Conservation (phyloP, 2,888 invertebrate species). For the Conus canariensis region DNA sequence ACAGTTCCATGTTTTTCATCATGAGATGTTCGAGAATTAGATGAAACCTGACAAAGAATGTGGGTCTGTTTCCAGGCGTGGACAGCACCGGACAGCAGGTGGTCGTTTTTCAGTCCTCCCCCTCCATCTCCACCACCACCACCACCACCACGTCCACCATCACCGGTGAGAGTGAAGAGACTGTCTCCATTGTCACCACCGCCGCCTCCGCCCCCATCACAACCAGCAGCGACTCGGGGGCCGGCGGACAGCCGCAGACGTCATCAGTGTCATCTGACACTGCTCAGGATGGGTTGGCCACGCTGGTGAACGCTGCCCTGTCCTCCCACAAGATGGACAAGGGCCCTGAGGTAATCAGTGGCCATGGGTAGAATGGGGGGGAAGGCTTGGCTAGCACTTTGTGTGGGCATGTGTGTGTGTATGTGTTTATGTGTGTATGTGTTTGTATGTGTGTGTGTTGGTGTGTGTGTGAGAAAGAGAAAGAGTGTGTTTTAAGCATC, state of each 20-base stretch:
- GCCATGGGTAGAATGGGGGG: neutral
- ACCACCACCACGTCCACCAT: neutral
- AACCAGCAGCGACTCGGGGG: no score
- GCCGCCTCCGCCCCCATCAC: neutral
- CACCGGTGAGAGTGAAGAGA: neutral
- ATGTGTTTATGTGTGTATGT: no score
- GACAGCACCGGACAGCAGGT: constrained; percentile 27
- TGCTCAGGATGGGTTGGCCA: constrained; percentile 43
- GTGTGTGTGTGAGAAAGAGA: no score
- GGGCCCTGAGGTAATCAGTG: neutral
- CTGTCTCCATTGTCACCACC: neutral
- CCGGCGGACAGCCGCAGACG: neutral
- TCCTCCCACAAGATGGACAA: constrained; percentile 48
- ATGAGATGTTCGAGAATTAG: no score
- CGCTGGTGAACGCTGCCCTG: constrained; percentile 52
- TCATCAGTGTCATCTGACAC: neutral
- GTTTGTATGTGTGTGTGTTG: no score
- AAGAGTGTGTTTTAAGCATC: no score
- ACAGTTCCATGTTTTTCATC: no score
- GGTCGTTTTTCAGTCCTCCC: constrained; percentile 15
- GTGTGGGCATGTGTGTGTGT: no score
- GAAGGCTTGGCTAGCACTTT: neutral
- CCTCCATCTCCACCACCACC: neutral
- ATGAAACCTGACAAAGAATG: no score
- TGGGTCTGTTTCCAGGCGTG: neutral